phyloP scores from a whole-genome alignment of 2,888 invertebrate species.

The Vanessa cardui region DNA sequence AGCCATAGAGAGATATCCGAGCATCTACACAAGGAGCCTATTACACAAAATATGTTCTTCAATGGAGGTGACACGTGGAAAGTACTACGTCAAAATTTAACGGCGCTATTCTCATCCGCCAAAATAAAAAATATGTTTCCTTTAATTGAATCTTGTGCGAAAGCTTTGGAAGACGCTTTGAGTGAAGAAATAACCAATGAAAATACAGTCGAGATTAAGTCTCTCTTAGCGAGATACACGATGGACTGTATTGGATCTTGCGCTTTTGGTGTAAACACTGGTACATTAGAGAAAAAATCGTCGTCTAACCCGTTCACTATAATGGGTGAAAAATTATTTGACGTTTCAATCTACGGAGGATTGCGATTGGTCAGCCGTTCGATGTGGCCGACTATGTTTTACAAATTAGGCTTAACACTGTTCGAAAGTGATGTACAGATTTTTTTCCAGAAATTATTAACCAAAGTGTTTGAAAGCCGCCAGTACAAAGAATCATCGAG shows the following conservation, averaged over 20 bases:
- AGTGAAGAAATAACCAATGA: slow-evolving; percentile 40
- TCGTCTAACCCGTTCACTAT: slow-evolving; percentile 50
- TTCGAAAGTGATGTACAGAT: slow-evolving; percentile 46
- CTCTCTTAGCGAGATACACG: slow-evolving; percentile 52
- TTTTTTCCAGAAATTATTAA: slow-evolving; percentile 51
- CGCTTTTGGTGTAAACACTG: slow-evolving; percentile 58
- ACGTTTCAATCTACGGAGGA: slow-evolving; percentile 44
- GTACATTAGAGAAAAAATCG: slow-evolving; percentile 47
- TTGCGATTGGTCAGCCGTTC: slow-evolving; percentile 46
- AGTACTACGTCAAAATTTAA: slow-evolving; percentile 57
- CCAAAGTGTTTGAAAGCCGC: slow-evolving; percentile 50
- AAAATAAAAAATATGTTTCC: slow-evolving; percentile 69
- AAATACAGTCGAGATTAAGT: slow-evolving; percentile 47
- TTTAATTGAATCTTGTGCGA: slow-evolving; percentile 54
- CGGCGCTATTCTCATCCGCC: slow-evolving; percentile 61
- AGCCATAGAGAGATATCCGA: slow-evolving; percentile 58
- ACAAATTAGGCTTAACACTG: slow-evolving; percentile 49
- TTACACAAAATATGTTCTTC: slow-evolving; percentile 56
- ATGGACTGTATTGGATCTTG: slow-evolving; percentile 62
- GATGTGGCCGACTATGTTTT: slow-evolving; percentile 58
- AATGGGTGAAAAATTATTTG: slow-evolving; percentile 52
- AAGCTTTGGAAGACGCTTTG: slow-evolving; percentile 51
- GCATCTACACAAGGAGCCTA: slow-evolving; percentile 52
- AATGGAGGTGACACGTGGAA: slow-evolving; percentile 64
- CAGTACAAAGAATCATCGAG: slow-evolving; percentile 48